Conservation (phyloP, 2,113 vertebrate genomes). For the Oncorhynchus tshawytscha region DNA sequence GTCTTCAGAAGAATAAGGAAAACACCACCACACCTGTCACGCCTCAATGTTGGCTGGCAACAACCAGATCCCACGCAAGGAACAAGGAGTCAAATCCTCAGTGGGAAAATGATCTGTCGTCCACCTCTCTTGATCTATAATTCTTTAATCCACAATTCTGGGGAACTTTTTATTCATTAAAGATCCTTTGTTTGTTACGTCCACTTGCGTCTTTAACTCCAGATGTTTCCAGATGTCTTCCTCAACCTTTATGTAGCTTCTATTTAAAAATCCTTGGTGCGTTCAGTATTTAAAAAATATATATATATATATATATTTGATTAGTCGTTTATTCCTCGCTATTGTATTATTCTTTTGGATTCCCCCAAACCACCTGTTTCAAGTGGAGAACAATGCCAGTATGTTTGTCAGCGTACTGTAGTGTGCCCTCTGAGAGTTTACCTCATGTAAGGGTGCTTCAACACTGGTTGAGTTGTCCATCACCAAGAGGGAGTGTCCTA, state of each 20-base stretch:
- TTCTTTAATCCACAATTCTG: constrained; percentile 37
- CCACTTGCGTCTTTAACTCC: constrained; percentile 31
- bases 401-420: background rate
- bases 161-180: constrained; percentile 33
- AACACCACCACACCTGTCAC: constrained; percentile 54
- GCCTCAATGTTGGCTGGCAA: constrained; percentile 16
- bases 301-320: background rate
- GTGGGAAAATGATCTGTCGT: background rate
- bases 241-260: constrained; percentile 23
- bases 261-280: constrained; percentile 21
- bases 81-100: background rate
- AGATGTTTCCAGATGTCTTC: constrained; percentile 49
- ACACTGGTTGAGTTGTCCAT: constrained; percentile 26
- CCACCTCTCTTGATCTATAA: background rate
- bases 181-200: background rate
- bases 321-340: background rate
- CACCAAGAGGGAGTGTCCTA: constrained; percentile 61
- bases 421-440: constrained; percentile 10
- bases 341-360: background rate
- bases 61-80: constrained; percentile 2
- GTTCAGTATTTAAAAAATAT: background rate
- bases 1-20: constrained; percentile 14
- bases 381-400: background rate
- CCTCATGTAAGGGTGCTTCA: constrained; percentile 10
- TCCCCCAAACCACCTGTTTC: background rate